phyloP scores from a whole-genome alignment of 2,888 invertebrate species.

The Allygus modestus region DNA sequence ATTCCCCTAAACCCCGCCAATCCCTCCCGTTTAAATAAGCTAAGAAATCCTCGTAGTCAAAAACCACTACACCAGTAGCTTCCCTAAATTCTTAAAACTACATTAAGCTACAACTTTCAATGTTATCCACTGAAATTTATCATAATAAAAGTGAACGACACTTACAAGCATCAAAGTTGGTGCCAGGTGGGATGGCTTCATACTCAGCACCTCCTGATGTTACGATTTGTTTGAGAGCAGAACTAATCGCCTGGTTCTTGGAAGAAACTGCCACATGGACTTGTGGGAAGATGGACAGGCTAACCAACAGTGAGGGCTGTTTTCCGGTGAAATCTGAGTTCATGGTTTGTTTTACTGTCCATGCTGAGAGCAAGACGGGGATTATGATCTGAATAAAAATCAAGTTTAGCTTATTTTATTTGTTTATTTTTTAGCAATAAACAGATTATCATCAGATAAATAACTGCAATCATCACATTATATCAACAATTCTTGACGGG shows the following conservation, averaged over 20 bases:
- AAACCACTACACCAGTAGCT: too few species aligned
- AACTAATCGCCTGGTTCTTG: neutral
- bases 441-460: too few species aligned
- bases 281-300: neutral
- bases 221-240: neutral
- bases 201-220: neutral
- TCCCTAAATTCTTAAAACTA: too few species aligned
- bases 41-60: too few species aligned
- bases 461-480: too few species aligned
- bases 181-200: neutral
- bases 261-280: conserved; percentile 8
- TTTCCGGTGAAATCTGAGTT: neutral
- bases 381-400: conserved; percentile 10
- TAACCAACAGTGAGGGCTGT: neutral
- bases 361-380: neutral
- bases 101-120: too few species aligned
- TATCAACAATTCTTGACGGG: too few species aligned
- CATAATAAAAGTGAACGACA: too few species aligned
- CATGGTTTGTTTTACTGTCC: neutral
- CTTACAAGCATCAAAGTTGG: conserved; percentile 14
- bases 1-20: too few species aligned
- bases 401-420: neutral
- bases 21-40: too few species aligned
- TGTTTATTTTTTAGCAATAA: too few species aligned
- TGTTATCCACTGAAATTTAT: too few species aligned